Evolutionary conservation across 30 jellyfish, hydroid and myxozoan species (phyloP).

Genomic region (Turritopsis dohrnii): DNA sequence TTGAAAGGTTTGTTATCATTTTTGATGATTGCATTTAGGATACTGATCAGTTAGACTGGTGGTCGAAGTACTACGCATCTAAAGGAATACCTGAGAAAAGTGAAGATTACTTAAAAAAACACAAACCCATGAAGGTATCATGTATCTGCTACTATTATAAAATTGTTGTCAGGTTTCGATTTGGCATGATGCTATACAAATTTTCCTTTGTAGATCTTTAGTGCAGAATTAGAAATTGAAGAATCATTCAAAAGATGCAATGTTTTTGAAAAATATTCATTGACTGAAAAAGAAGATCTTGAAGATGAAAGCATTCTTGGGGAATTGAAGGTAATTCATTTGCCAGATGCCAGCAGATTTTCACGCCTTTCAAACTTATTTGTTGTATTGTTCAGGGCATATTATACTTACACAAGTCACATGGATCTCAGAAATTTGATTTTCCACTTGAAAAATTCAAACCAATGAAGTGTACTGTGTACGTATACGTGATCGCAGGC

Average conservation of each 20-base stretch:
- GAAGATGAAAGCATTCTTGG: background rate
- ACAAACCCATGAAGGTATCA: background rate
- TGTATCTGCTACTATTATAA: no score
- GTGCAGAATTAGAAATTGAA: background rate
- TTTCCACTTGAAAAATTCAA: background rate
- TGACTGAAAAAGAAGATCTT: background rate
- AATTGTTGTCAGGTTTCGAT: background rate
- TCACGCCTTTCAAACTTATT: background rate
- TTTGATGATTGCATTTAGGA: no score
- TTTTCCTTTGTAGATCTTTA: background rate
- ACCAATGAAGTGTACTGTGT: background rate
- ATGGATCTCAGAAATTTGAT: background rate
- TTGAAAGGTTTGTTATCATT: no score
- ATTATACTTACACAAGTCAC: background rate
- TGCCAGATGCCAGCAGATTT: background rate
- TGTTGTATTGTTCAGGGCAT: background rate
- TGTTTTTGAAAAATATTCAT: background rate
- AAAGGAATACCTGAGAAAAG: background rate
- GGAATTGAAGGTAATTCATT: background rate
- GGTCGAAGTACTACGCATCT: background rate
- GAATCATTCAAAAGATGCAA: background rate
- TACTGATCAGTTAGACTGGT: background rate
- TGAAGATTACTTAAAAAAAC: background rate
- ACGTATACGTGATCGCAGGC: background rate
- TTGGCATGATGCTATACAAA: background rate